These are phyloP conservation scores for Virgularia gustaviana DNA, from an alignment of 92 coral and sea anemone genomes.

Conservation along the genomic window DNA sequence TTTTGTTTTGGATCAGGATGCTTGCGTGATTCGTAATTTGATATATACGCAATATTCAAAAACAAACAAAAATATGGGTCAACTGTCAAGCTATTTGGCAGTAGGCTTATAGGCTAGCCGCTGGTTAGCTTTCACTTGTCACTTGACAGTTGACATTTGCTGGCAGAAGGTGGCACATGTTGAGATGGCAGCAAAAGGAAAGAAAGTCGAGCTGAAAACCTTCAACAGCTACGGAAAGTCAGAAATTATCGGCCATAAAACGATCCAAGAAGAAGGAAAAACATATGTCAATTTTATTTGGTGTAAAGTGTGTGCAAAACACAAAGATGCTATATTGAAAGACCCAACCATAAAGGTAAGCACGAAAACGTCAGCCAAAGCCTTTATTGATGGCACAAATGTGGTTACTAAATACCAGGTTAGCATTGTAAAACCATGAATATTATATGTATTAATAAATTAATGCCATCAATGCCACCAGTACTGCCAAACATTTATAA, in stretches of 20 bases:
- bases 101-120: too few species aligned
- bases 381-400: not conserved
- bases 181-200: constrained; percentile 12
- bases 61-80: too few species aligned
- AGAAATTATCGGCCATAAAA: constrained; percentile 20
- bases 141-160: too few species aligned
- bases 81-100: too few species aligned
- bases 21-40: too few species aligned
- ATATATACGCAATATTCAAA: too few species aligned
- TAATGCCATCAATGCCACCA: too few species aligned
- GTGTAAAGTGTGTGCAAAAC: not conserved
- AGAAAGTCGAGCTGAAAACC: constrained; percentile 10
- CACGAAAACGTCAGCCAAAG: not conserved
- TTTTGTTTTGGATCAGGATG: too few species aligned
- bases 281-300: not conserved
- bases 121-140: too few species aligned
- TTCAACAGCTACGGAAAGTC: constrained; percentile 8
- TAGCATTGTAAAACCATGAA: not conserved
- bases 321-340: constrained; percentile 10
- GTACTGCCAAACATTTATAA: too few species aligned
- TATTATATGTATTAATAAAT: too few species aligned
- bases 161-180: too few species aligned
- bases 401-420: not conserved
- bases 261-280: not conserved
- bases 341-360: not conserved